Base-by-base conservation (phyloP, 2,797 vertebrate genomes). In the Luscinia megarhynchos region DNA sequence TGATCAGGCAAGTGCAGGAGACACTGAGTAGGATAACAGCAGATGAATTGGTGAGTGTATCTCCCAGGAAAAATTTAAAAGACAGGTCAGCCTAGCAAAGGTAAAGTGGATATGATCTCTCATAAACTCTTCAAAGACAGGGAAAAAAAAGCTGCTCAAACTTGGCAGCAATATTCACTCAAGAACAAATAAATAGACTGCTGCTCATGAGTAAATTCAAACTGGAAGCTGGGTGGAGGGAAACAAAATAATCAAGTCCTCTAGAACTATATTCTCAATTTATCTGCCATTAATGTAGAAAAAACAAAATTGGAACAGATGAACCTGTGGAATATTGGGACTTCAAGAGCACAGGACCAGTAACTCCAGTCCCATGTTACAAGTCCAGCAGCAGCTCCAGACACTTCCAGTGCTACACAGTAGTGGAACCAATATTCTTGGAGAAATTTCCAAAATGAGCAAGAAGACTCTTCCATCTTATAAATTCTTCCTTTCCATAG, bases 321-420 rank as follows among this genome's bases (percentile, higher is more conserved):
- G 14, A 6, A 50, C 5, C 41, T 15, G 9, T 2, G 12, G 27
- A 86, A 40, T 1, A 2, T 0, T 7, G 27, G 11, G 24, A 16
- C 30, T 75, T 63, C 0, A 0, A n/a, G 3, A 27, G 40, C 9
- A 54, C 0, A 3, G 63, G 67, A n/a, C 19, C 64, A 53, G 12
- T 55, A 48, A 66, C n/a, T 73, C 34, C 77, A 51, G 4, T 6
- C n/a, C 23, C 0, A 0, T 7, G 34, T 23, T 50, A 57, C 29
- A 11, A 73, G 16, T 23, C n/a, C 55, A 84, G 10, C 36, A 89
- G 55, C 51, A 77, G 55, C 11, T 63, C 32, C 48, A 29, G 26
- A 43, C 6, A n/a, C 15, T 38, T 53, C 17, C 51, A 69, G 4
- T 6, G 9, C 38, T 15, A 19, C 11, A 38, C 57, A 53, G 51